Percentiles rank a stretch among this genome's conserved stretches.
Conservation (phyloP, 2,888 invertebrate genomes). For the Timandra comae region DNA sequence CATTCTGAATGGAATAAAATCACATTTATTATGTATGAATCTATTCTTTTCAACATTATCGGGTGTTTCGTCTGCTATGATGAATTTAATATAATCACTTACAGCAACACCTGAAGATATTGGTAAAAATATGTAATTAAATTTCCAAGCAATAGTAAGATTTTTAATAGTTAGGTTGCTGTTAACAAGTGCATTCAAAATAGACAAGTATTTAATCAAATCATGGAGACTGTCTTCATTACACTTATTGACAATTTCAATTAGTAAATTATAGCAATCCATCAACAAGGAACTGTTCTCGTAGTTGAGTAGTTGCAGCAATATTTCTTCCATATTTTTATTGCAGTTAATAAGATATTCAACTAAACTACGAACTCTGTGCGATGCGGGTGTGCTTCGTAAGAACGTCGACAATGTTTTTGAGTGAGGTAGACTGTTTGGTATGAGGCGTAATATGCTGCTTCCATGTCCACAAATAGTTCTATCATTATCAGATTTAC, state of each 20-base stretch:
- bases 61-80: constrained; percentile 8
- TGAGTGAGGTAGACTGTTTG: constrained; percentile 33
- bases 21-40: constrained; percentile 36
- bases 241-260: constrained; percentile 48
- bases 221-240: constrained; percentile 55
- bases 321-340: constrained; percentile 1
- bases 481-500: constrained; percentile 24
- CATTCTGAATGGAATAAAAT: constrained; percentile 53
- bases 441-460: constrained; percentile 41
- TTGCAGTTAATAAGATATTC: constrained; percentile 41
- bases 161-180: constrained; percentile 53
- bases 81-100: constrained; percentile 51
- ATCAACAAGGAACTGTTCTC: constrained; percentile 44
- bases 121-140: constrained; percentile 62
- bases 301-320: constrained; percentile 40
- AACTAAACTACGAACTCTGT: constrained; percentile 46
- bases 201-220: constrained; percentile 40
- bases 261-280: constrained; percentile 44
- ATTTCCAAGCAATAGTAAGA: constrained; percentile 62
- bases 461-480: constrained; percentile 42
- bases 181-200: constrained; percentile 52
- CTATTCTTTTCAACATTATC: constrained; percentile 17
- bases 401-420: constrained; percentile 41
- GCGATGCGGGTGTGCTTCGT: constrained; percentile 47
- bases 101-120: constrained; percentile 53